Percentiles rank a stretch among this genome's conserved stretches.
phyloP scores from a whole-genome alignment of 2,797 vertebrate genomes.

The Phylloscopus collybita region DNA sequence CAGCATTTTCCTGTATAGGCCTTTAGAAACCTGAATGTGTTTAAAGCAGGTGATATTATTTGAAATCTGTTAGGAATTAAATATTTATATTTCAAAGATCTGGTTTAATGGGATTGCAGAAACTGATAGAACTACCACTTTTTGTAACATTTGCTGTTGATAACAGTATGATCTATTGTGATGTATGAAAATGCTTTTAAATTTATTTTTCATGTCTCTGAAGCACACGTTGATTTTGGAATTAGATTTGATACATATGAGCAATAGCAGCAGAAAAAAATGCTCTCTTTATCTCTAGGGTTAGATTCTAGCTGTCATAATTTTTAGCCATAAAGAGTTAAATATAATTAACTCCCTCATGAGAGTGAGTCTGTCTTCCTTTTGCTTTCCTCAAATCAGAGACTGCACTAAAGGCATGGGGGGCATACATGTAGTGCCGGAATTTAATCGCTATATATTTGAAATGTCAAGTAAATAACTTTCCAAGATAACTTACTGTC shows the following conservation, averaged over 20 bases:
- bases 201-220: background rate
- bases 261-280: background rate
- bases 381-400: background rate
- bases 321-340: background rate
- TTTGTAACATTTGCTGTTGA: background rate
- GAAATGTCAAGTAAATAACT: background rate
- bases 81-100: background rate
- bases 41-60: background rate
- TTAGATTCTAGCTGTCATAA: background rate
- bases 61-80: background rate
- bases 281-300: background rate
- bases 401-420: background rate
- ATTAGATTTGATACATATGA: background rate
- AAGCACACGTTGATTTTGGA: background rate
- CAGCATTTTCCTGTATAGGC: background rate
- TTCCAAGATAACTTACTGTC: background rate
- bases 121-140: background rate
- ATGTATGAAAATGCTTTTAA: background rate
- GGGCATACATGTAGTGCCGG: background rate
- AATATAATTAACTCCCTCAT: background rate
- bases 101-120: background rate
- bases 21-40: background rate
- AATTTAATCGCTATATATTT: background rate
- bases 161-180: background rate
- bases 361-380: background rate